phyloP scores from a whole-genome alignment of 2,113 vertebrate species.

The Alexandromys fortis region DNA sequence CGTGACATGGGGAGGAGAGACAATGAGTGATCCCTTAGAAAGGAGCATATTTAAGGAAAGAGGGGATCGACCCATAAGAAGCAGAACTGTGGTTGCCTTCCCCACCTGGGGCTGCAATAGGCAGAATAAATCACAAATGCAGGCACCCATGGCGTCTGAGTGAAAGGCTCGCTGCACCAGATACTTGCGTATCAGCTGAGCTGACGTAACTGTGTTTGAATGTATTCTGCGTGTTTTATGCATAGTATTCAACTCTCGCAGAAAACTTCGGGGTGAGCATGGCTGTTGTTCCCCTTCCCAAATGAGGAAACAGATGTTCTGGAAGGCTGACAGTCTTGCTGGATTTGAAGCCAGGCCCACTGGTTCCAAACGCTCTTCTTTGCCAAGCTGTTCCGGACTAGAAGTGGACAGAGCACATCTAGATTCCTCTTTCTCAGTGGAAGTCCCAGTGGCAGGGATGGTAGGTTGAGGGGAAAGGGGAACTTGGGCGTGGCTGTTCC shows the following conservation, averaged over 20 bases:
- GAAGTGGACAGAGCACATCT: no score
- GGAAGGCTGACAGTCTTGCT: no score
- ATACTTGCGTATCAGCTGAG: not conserved
- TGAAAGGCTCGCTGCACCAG: not conserved
- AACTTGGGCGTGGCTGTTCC: not conserved
- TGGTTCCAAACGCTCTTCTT: no score
- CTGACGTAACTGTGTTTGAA: not conserved
- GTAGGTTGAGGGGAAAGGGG: not conserved
- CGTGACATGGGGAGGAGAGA: no score
- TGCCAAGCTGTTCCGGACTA: no score
- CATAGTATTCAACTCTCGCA: not conserved
- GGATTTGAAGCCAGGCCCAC: no score
- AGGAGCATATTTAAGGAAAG: not conserved
- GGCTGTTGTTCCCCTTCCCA: not conserved
- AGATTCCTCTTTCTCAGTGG: no score
- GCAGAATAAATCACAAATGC: not conserved
- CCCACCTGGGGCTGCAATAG: rapidly evolving
- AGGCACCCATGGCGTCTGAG: no score
- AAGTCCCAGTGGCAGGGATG: not conserved
- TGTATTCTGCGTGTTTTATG: not conserved
- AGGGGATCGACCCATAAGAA: not conserved
- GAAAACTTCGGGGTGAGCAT: not conserved
- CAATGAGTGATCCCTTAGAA: not conserved
- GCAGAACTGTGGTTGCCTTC: not conserved
- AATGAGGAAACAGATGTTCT: not conserved